These are phyloP conservation scores for Apamea sordens DNA, from an alignment of 2,888 invertebrate genomes.

Conservation along the genomic window DNA sequence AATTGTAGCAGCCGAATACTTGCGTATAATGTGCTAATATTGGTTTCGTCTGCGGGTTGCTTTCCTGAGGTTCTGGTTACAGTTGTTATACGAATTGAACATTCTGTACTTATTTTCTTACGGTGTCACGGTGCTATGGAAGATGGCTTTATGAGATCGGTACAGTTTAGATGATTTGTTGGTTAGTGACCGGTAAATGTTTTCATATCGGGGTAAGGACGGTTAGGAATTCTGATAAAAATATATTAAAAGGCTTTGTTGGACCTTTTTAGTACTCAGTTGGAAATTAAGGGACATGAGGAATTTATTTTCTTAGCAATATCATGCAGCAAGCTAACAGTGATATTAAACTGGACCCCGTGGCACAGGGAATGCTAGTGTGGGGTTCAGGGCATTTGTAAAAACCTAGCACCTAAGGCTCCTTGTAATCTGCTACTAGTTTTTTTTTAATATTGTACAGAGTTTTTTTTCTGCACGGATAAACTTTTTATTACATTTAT, in stretches of 20 bases:
- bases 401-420: too few species aligned
- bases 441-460: too few species aligned
- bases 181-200: conserved; percentile 63
- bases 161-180: conserved; percentile 62
- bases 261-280: neutral
- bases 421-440: too few species aligned
- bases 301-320: neutral
- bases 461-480: too few species aligned
- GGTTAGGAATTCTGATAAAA: conserved; percentile 20
- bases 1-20: too few species aligned
- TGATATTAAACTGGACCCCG: neutral
- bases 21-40: neutral
- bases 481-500: too few species aligned
- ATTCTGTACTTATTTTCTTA: neutral
- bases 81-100: neutral
- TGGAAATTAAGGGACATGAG: neutral
- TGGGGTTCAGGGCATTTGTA: too few species aligned
- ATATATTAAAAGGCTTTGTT: conserved; percentile 26
- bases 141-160: conserved; percentile 63
- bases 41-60: neutral
- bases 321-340: neutral
- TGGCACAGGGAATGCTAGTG: too few species aligned
- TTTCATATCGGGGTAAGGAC: conserved; percentile 44
- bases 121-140: conserved; percentile 26
- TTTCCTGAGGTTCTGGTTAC: neutral